Evolutionary conservation across 2,797 vertebrate species (phyloP), one percentile per base, ranked within the genome.

Genomic region (Gouania willdenowi): DNA sequence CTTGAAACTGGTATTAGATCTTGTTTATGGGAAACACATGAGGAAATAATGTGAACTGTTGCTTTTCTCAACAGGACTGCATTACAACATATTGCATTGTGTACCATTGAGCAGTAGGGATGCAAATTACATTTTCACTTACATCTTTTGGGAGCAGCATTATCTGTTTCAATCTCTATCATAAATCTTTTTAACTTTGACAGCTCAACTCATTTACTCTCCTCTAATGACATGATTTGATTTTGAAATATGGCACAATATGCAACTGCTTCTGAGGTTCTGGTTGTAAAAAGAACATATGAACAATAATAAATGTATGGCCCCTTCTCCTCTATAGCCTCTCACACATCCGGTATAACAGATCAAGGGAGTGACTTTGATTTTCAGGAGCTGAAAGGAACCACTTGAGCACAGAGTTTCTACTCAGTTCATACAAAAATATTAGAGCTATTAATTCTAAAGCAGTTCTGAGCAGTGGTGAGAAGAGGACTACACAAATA

Each of bases 171-270:
- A 32, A 49, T 66, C 64, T 67, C 34, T 53, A 26, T 26, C 54
- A 72, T 77, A 69, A 56, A 78, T 75, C 73, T 67, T 84, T 53
- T 43, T 50, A 60, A 71, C 77, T 79, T 64, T 75, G 78, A 80
- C 73, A 76, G 43, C 67, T 47, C 47, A 58, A 73, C 55, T 77
- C 76, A 73, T 62, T 81, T 78, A 59, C 48, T 47, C 57, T 49
- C 57, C 45, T 75, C 68, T 75, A 81, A 79, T 74, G 63, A 48
- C 46, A 70, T 66, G 46, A 70, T 61, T 42, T 48, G 27, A 56
- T 53, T 64, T 44, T 46, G 60, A 72, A 70, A 76, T 48, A 53
- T 61, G 61, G 44, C 66, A 69, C 42, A 73, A 74, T 71, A 42
- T 62, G 48, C 45, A 60, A 16, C 14, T 1, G 13, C 33, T 64